Conservation (phyloP, 2,797 vertebrate species). For the Gadopsis marmoratus region DNA sequence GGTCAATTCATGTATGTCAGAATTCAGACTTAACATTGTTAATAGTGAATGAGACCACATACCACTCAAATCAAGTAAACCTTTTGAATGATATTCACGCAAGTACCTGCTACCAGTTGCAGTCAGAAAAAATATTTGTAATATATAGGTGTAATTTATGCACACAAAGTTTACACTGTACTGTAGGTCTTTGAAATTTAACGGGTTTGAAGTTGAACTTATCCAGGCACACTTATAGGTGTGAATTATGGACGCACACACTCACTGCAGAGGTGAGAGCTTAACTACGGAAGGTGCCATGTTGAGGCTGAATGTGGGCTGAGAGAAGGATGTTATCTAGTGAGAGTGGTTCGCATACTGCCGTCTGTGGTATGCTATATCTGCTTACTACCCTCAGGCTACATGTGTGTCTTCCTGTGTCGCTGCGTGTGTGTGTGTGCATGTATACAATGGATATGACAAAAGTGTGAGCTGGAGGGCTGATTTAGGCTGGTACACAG, state of each 20-base stretch:
- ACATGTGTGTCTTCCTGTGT: constrained; percentile 39
- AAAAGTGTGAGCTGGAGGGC: constrained; percentile 55
- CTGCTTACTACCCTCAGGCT: constrained; percentile 47
- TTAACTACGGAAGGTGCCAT: constrained; percentile 39
- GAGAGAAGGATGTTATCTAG: constrained; percentile 41
- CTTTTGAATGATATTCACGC: not conserved
- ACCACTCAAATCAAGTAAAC: not conserved
- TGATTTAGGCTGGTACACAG: constrained; percentile 71
- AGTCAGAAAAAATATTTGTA: not conserved
- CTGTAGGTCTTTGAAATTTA: too few species aligned
- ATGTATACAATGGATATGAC: constrained; percentile 63
- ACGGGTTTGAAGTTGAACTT: constrained; percentile 1
- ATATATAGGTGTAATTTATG: too few species aligned
- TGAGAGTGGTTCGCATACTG: constrained; percentile 20
- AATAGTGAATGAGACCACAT: not conserved
- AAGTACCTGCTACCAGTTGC: not conserved
- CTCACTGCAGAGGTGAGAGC: constrained; percentile 20
- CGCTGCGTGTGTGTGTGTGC: constrained; percentile 9
- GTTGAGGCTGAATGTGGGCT: constrained; percentile 20
- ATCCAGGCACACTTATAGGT: not conserved
- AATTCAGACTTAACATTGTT: not conserved
- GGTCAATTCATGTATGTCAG: not conserved
- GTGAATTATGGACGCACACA: constrained; percentile 18
- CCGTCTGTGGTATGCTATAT: constrained; percentile 62
- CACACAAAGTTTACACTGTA: not conserved